Evolutionary conservation across 2,888 invertebrate species (phyloP), one percentile per base, ranked within the genome.

Genomic region (Drosophila prolongata): DNA sequence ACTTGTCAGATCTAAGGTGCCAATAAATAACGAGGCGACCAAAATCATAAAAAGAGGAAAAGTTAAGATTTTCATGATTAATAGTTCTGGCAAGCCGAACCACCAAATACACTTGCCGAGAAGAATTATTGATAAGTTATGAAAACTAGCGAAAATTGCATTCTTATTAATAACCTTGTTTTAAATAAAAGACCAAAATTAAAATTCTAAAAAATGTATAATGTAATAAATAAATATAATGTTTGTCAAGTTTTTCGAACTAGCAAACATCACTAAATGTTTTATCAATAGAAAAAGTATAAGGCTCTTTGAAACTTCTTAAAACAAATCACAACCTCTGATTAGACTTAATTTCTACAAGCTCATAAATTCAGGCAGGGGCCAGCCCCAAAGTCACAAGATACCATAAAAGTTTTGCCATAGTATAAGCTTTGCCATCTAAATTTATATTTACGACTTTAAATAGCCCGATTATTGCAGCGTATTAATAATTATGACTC

Each of bases 331-430:
- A 83, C 74, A 84, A 74, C 77, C 67, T 57, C 69, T 80, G 89
- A 89, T 80, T 88, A 80, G 59, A 70, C 69, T 62, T 80, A 80
- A 86, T 78, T 83, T 71, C 75, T 58, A 77, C 73, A 54, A 42
- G 65, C 50, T 55, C 77, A 84, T 84, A 87, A 87, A 88, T 65
- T 76, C 68, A 73, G 50, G 42, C 40, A 53, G 60, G 53, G 53
- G 67, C 67, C 8, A 47, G 46, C 30, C n/a, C 30, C 46, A 37
- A 43, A 64, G 73, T 55, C 62, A 56, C 64, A 64, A 44, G 73
- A 24, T 46, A 44, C 54, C 60, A 65, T 66, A 58, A 66, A 74
- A 42, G 34, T 69, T 52, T 50, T 50, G 53, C 57, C 54, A 54
- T 11, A 27, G 40, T 43, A 55, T 74, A 66, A 66, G 66, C 59